A percentile compares a stretch with the other conserved stretches of the same genome.
Evolutionary conservation across 2,113 vertebrate genomes (phyloP).

Genomic region (Tenebrosternarchus preto): DNA sequence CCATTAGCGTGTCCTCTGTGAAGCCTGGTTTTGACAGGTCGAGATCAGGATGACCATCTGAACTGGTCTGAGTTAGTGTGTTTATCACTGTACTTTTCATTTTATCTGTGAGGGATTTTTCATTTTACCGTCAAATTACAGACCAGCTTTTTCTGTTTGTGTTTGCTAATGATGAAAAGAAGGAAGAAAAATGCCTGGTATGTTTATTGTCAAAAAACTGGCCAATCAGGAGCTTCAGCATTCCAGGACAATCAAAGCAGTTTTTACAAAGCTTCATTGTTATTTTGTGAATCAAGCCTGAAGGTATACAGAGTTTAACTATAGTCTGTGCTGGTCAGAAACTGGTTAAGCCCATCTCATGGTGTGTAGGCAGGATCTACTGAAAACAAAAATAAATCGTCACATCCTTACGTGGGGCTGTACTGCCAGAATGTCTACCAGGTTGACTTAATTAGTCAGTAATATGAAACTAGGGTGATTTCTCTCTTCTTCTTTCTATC

Average conservation of each 20-base stretch:
- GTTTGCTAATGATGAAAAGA: neutral
- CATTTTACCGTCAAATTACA: too few relatives aligned
- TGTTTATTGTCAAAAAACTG: constrained; percentile 21
- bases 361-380: constrained; percentile 1
- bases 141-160: too few relatives aligned
- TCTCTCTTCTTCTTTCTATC: constrained; percentile 1
- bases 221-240: constrained; percentile 41
- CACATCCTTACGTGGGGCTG: constrained; percentile 16
- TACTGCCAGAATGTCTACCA: constrained; percentile 33
- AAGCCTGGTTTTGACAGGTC: neutral
- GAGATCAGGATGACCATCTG: neutral
- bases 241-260: constrained; percentile 49
- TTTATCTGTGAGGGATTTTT: neutral
- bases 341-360: constrained; percentile 45
- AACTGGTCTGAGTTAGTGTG: neutral
- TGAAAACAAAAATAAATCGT: constrained; percentile 6
- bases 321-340: constrained; percentile 17
- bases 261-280: constrained; percentile 21
- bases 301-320: neutral
- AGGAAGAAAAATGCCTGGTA: neutral
- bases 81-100: neutral
- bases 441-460: constrained; percentile 47
- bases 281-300: neutral
- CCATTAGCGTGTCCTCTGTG: neutral
- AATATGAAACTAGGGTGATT: constrained; percentile 2